Conservation (phyloP, 2,797 vertebrate species). For the Huso huso region DNA sequence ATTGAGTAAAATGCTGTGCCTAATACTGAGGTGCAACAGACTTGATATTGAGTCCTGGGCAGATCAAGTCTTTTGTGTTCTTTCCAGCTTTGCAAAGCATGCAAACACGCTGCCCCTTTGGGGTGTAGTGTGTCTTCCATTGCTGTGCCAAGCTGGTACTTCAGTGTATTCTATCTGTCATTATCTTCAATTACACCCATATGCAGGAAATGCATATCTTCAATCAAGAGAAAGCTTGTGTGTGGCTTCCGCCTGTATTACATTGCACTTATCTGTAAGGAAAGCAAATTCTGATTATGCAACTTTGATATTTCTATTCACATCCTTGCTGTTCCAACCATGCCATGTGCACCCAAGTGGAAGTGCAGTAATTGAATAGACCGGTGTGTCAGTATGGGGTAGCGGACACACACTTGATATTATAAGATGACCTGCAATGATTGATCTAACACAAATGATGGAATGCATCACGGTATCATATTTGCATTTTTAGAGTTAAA, state of each 20-base stretch:
- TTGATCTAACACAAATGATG: too few species aligned
- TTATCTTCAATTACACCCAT: conserved; percentile 20
- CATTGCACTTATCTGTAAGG: conserved; percentile 1
- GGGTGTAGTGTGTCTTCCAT: neutral
- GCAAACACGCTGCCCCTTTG: conserved; percentile 2
- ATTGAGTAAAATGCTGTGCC: neutral
- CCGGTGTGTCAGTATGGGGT: too few species aligned
- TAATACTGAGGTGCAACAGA: neutral
- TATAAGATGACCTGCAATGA: too few species aligned
- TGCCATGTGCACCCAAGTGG: too few species aligned
- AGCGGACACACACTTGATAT: too few species aligned
- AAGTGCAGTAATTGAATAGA: too few species aligned
- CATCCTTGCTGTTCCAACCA: too few species aligned
- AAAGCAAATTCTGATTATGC: conserved; percentile 2
- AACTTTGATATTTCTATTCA: too few species aligned
- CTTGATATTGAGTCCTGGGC: neutral
- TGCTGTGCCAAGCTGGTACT: neutral
- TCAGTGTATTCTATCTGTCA: conserved; percentile 6
- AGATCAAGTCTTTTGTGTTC: neutral
- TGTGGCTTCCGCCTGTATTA: neutral
- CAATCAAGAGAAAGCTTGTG: conserved; percentile 8
- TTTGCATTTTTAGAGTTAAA: too few species aligned
- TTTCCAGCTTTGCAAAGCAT: conserved; percentile 2
- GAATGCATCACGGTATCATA: too few species aligned
- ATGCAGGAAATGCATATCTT: conserved; percentile 11